Evolutionary conservation across 2,113 vertebrate genomes (phyloP).

Genomic region (Ptilonorhynchus violaceus): DNA sequence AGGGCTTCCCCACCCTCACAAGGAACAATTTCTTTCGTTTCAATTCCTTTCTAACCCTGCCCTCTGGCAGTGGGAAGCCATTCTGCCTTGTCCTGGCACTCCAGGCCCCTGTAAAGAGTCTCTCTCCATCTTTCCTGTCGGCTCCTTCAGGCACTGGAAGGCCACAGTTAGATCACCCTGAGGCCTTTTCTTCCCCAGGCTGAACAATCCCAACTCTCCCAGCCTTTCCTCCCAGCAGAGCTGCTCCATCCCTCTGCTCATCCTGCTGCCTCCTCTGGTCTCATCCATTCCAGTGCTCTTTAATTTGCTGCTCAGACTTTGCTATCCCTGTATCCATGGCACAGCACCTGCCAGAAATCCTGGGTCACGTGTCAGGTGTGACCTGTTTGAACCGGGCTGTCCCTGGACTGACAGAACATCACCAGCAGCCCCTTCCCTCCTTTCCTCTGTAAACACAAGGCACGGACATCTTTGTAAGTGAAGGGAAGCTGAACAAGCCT

Average conservation of each 20-base stretch:
- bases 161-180: background rate
- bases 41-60: no score
- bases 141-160: background rate
- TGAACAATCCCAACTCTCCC: background rate
- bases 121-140: background rate
- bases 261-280: background rate
- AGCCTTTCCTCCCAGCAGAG: background rate
- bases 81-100: background rate
- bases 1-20: background rate
- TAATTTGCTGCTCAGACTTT: background rate
- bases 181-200: background rate
- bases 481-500: background rate
- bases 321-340: rapidly evolving
- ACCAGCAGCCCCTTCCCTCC: background rate
- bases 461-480: rapidly evolving
- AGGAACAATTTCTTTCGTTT: background rate
- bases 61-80: background rate
- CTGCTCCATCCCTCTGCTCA: background rate
- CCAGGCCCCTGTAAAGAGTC: background rate
- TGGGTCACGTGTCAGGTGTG: background rate
- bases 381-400: background rate
- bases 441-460: background rate
- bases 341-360: no score
- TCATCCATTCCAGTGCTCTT: background rate
- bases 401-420: background rate